phyloP scores from a whole-genome alignment of 2,888 invertebrate species.

The Ectemnius cavifrons region DNA sequence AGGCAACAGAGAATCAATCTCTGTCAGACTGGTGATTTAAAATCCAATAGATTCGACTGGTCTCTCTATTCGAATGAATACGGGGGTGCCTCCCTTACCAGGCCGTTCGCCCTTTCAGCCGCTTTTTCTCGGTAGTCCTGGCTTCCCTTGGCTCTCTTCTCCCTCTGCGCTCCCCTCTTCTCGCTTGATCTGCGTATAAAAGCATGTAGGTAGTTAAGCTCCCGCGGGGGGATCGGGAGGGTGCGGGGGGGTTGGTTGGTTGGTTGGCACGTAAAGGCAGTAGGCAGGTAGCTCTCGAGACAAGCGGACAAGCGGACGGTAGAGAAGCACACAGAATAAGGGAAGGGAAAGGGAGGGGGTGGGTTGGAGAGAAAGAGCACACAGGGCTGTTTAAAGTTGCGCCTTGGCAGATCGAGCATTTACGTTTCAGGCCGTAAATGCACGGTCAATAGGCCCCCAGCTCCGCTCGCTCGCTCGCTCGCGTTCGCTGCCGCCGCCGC shows the following conservation, averaged over 20 bases:
- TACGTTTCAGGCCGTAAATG: constrained; percentile 9
- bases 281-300: constrained; percentile 12
- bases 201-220: constrained; percentile 24
- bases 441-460: constrained; percentile 5
- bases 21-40: too few species aligned
- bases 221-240: too few species aligned
- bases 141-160: too few species aligned
- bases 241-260: neutral
- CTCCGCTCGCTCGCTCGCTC: neutral
- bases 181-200: neutral
- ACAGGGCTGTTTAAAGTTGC: constrained; percentile 1
- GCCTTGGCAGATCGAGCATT: neutral
- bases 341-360: neutral
- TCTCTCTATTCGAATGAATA: too few species aligned
- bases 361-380: constrained; percentile 13
- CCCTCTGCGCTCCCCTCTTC: neutral
- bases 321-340: neutral
- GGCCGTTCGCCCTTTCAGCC: neutral
- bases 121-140: constrained; percentile 3
- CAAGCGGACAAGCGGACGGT: neutral
- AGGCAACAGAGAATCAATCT: too few species aligned
- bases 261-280: constrained; percentile 15
- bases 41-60: too few species aligned
- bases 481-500: too few species aligned
- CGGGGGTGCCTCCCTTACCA: too few species aligned